Evolutionary conservation across 1,140 invertebrate species (phyloP).

Genomic region (Sycophaga agraensis): DNA sequence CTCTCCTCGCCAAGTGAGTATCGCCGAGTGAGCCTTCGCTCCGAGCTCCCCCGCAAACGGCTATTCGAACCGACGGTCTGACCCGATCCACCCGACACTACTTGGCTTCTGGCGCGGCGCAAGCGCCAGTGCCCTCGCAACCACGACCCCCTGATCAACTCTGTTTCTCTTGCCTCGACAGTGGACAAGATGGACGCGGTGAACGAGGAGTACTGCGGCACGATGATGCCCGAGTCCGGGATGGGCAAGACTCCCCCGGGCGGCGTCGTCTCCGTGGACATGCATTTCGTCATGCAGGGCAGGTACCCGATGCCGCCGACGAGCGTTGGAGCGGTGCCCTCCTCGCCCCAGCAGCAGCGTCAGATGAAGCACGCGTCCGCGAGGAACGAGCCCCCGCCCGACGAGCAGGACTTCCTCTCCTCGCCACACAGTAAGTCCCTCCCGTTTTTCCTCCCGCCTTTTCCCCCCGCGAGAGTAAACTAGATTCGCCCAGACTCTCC

Average conservation of each 20-base stretch:
- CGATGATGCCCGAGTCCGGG: constrained; percentile 39
- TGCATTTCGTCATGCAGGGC: constrained; percentile 55
- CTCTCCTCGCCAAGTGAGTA: constrained; percentile 51
- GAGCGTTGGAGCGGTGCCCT: constrained; percentile 48
- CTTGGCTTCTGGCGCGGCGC: too few species aligned
- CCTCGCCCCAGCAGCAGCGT: constrained; percentile 51
- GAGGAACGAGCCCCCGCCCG: constrained; percentile 43
- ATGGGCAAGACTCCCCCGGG: constrained; percentile 43
- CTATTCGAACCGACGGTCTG: too few species aligned
- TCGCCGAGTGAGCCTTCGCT: neutral
- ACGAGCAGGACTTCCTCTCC: constrained; percentile 53
- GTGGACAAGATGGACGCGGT: constrained; percentile 52
- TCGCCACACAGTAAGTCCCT: constrained; percentile 48
- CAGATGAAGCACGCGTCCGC: constrained; percentile 48
- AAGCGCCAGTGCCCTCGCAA: too few species aligned
- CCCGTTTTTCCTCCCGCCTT: too few species aligned
- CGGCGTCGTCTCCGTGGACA: constrained; percentile 52
- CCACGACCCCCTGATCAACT: too few species aligned
- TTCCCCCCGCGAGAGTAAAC: too few species aligned
- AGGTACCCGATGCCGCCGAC: constrained; percentile 46
- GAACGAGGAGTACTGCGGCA: constrained; percentile 47
- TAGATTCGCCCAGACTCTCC: too few species aligned
- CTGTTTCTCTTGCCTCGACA: too few species aligned
- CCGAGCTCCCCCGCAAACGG: too few species aligned
- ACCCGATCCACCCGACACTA: too few species aligned